These are phyloP conservation scores for Glaucidium brasilianum DNA, from an alignment of 2,113 vertebrate genomes.

Conservation along the genomic window DNA sequence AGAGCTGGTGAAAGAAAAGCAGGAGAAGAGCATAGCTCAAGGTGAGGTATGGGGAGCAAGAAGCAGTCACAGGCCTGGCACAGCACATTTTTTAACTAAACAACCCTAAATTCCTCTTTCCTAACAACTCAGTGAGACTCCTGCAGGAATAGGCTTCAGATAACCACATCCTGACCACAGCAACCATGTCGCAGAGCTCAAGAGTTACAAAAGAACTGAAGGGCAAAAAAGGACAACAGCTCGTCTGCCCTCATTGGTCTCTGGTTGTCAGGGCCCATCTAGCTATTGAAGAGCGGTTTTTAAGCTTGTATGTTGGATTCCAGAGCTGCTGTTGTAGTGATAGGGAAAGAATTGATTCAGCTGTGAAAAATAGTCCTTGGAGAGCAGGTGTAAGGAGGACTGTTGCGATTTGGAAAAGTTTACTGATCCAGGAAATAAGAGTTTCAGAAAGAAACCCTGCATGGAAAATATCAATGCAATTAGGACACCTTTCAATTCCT, in stretches of 20 bases:
- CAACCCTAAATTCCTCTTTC: background rate
- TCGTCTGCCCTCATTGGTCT: background rate
- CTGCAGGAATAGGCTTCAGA: background rate
- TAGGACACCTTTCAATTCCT: background rate
- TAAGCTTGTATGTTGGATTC: background rate
- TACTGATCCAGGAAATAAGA: background rate
- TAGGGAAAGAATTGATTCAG: background rate
- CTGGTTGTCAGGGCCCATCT: fast-evolving
- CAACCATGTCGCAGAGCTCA: background rate
- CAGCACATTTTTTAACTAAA: background rate
- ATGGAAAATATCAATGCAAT: background rate
- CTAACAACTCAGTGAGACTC: background rate
- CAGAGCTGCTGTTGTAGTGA: background rate
- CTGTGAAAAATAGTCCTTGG: background rate
- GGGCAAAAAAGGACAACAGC: background rate
- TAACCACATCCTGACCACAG: background rate
- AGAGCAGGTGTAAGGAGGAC: background rate
- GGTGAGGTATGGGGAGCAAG: background rate
- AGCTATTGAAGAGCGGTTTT: background rate
- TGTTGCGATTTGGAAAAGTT: background rate
- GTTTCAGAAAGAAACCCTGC: background rate
- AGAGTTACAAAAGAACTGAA: background rate
- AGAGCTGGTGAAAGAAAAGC: background rate
- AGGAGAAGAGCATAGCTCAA: background rate
- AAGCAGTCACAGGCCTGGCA: background rate